A percentile compares a stretch with the other conserved stretches of the same genome.
phyloP scores from a whole-genome alignment of 2,888 invertebrate genomes.

The Diogma glabrata region DNA sequence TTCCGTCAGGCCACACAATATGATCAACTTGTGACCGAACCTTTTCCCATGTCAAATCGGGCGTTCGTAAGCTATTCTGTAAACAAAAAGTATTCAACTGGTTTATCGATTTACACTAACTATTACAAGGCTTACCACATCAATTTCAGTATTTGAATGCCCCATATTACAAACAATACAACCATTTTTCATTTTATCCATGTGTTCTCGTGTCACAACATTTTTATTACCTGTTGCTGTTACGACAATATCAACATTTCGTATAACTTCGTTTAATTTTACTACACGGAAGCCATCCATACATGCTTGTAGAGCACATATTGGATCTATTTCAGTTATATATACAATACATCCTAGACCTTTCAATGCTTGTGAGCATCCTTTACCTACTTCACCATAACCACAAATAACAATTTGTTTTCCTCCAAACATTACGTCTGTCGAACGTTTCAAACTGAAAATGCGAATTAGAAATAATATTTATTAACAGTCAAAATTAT shows the following conservation, averaged over 20 bases:
- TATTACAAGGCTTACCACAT: conserved; percentile 76
- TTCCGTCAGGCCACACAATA: conserved; percentile 96
- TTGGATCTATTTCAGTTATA: conserved; percentile 92
- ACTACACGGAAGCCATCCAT: conserved; percentile 97
- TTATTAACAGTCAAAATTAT: no score
- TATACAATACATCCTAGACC: conserved; percentile 85
- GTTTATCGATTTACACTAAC: neutral
- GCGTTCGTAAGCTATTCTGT: conserved; percentile 79
- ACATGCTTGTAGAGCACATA: conserved; percentile 89
- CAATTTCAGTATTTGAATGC: conserved; percentile 92
- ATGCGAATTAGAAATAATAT: no score
- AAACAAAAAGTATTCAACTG: neutral
- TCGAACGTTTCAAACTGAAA: conserved; percentile 38
- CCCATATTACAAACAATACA: conserved; percentile 96
- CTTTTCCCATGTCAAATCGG: conserved; percentile 94
- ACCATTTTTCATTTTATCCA: conserved; percentile 94
- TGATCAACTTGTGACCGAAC: conserved; percentile 97
- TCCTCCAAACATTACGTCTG: conserved; percentile 93
- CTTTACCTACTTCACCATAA: conserved; percentile 95
- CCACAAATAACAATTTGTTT: conserved; percentile 94
- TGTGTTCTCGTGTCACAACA: conserved; percentile 86
- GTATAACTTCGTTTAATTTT: conserved; percentile 84
- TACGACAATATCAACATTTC: conserved; percentile 88
- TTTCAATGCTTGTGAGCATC: conserved; percentile 89
- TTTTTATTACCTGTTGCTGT: conserved; percentile 98